Percentiles rank a stretch among this genome's conserved stretches.
These are phyloP conservation scores for Gymnothorax javanicus DNA, from an alignment of 2,797 vertebrate species.

Conservation along the genomic window DNA sequence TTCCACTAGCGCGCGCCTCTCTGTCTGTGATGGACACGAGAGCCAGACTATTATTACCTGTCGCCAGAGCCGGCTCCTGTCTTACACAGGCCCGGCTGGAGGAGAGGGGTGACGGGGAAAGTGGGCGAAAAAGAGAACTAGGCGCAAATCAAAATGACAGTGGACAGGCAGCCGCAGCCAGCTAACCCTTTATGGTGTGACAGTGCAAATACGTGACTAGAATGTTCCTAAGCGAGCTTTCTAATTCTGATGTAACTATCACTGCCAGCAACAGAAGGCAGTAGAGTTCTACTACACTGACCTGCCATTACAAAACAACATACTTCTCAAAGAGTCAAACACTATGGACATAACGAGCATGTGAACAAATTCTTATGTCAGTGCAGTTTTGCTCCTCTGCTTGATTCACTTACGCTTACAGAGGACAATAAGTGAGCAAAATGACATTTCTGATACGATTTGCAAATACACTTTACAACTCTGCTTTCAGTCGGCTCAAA, in stretches of 20 bases:
- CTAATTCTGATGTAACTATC: no score
- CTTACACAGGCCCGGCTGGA: not conserved
- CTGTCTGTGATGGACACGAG: not conserved
- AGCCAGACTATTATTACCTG: slow-evolving; percentile 10
- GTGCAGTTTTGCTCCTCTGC: no score
- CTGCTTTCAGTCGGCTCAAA: not conserved
- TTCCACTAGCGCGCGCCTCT: not conserved
- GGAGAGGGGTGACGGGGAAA: not conserved
- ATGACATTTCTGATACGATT: not conserved
- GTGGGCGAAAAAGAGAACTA: not conserved
- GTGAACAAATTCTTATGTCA: not conserved
- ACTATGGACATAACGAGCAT: not conserved
- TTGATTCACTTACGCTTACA: not conserved
- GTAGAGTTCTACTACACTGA: no score
- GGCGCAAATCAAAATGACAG: not conserved
- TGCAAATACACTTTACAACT: not conserved
- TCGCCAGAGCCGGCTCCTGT: not conserved
- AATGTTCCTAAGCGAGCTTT: no score
- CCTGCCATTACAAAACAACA: no score
- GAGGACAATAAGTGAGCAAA: not conserved
- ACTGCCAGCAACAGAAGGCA: no score
- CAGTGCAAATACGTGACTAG: no score
- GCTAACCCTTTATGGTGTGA: not conserved
- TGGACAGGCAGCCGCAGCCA: not conserved
- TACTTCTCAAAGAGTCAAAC: not conserved